These are phyloP conservation scores for Aurelia aurita DNA, from an alignment of 30 jellyfish, hydroid and myxozoan species.

Conservation along the genomic window DNA sequence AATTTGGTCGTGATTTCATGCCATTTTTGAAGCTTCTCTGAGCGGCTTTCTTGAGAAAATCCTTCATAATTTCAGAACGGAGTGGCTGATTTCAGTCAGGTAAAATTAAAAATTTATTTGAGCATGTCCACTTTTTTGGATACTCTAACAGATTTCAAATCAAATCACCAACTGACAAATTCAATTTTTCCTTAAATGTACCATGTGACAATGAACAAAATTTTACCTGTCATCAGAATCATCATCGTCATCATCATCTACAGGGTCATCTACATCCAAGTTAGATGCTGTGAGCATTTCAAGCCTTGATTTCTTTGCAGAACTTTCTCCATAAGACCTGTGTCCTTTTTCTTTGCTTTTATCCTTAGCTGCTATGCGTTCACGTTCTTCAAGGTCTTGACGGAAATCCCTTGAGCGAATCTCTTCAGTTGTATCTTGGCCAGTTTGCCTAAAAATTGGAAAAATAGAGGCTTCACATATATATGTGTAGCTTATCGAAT, in stretches of 20 bases:
- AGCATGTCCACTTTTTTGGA: too few relatives aligned
- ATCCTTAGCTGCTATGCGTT: slow-evolving; percentile 74
- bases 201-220: too few relatives aligned
- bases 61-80: too few relatives aligned
- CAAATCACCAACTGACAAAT: too few relatives aligned
- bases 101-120: too few relatives aligned
- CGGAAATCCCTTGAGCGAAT: slow-evolving; percentile 84
- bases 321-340: slow-evolving; percentile 52
- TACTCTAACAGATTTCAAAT: too few relatives aligned
- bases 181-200: too few relatives aligned
- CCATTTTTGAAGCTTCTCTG: too few relatives aligned
- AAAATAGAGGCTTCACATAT: neutral
- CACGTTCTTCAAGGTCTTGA: slow-evolving; percentile 88
- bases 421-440: slow-evolving; percentile 95
- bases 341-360: slow-evolving; percentile 68
- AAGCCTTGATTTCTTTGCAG: slow-evolving; percentile 80
- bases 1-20: too few relatives aligned
- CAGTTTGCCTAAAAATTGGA: slow-evolving; percentile 68
- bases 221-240: slow-evolving; percentile 71
- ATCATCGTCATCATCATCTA: slow-evolving; percentile 85
- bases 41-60: too few relatives aligned
- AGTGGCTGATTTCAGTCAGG: too few relatives aligned
- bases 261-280: slow-evolving; percentile 94
- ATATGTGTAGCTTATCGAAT: neutral
- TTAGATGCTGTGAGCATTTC: slow-evolving; percentile 78